Conservation (phyloP, 2,113 vertebrate species). For the Clarias magur region DNA sequence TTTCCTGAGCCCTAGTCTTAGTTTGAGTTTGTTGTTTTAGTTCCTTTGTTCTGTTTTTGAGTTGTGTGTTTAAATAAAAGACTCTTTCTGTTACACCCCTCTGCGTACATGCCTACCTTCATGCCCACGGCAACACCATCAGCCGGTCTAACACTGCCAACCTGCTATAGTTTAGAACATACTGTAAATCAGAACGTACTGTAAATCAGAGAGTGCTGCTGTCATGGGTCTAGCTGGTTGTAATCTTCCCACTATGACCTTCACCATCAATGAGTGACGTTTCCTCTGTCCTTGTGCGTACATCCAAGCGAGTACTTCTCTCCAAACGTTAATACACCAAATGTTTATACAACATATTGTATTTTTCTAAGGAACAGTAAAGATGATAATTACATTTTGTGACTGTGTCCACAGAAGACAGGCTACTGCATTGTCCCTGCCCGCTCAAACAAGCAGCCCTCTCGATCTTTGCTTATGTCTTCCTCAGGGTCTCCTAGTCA, state of each 20-base stretch:
- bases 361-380: neutral
- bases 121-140: no score
- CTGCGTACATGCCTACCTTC: no score
- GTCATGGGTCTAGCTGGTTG: no score
- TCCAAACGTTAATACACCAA: neutral
- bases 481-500: constrained; percentile 67
- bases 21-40: no score
- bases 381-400: no score
- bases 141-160: no score
- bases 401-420: neutral
- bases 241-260: constrained; percentile 66
- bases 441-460: constrained; percentile 65
- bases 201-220: no score
- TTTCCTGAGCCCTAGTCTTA: no score
- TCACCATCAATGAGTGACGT: constrained; percentile 57
- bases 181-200: constrained; percentile 52
- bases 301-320: constrained; percentile 28
- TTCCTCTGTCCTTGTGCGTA: constrained; percentile 64
- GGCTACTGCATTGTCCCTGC: constrained; percentile 65
- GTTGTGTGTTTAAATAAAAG: no score
- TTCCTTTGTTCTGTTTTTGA: no score
- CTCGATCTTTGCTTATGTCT: constrained; percentile 69
- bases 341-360: neutral
- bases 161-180: constrained; percentile 58
- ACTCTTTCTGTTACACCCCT: no score